These are phyloP conservation scores for Poeciliopsis retropinna DNA, from an alignment of 2,113 vertebrate species.

Conservation along the genomic window DNA sequence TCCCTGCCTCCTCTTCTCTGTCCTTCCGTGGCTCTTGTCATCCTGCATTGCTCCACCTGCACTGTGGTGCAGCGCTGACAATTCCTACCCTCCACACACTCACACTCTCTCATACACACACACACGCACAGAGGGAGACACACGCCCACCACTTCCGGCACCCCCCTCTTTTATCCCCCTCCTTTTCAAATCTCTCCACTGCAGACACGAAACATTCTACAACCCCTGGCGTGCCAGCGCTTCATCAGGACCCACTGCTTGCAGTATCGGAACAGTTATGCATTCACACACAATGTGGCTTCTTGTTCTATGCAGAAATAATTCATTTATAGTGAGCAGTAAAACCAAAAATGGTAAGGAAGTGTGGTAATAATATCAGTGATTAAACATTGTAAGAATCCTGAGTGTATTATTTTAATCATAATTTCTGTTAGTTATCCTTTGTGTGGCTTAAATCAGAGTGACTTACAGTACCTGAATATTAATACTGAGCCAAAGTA, in stretches of 20 bases:
- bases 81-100: conserved; percentile 63
- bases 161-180: conserved; percentile 40
- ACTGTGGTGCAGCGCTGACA: conserved; percentile 72
- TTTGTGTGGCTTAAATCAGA: neutral
- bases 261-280: conserved; percentile 39
- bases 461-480: neutral
- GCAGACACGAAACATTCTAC: conserved; percentile 74
- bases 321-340: neutral
- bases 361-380: too few relatives aligned
- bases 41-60: conserved; percentile 77
- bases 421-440: neutral
- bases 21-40: conserved; percentile 64
- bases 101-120: conserved; percentile 35
- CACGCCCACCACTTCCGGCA: conserved; percentile 76
- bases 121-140: conserved; percentile 66
- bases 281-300: conserved; percentile 18
- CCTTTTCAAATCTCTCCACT: conserved; percentile 61
- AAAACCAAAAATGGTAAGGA: too few relatives aligned
- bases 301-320: neutral
- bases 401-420: neutral
- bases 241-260: conserved; percentile 50
- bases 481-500: neutral
- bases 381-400: too few relatives aligned
- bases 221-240: conserved; percentile 65
- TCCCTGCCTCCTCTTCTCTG: conserved; percentile 44